Conservation (phyloP, 2,797 vertebrate species). For the Heliangelus exortis region DNA sequence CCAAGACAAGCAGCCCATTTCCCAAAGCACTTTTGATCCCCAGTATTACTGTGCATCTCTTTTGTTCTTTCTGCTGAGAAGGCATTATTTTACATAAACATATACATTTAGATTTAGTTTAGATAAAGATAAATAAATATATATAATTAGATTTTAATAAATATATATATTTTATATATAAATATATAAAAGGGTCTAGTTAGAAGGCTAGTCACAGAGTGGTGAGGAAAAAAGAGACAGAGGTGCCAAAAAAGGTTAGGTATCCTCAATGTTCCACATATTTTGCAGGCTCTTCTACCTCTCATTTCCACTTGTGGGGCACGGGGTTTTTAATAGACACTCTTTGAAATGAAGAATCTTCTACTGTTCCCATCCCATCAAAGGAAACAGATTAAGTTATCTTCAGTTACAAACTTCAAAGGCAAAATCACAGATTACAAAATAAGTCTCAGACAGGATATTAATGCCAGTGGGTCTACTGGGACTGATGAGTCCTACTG, state of each 20-base stretch:
- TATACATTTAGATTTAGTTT: too few species aligned
- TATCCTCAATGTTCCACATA: rapidly evolving
- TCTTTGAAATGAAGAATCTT: background rate
- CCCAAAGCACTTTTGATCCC: background rate
- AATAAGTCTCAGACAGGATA: background rate
- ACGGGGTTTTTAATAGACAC: background rate
- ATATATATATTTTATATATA: too few species aligned
- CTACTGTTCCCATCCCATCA: background rate
- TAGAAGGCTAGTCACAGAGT: background rate
- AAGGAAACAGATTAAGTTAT: background rate
- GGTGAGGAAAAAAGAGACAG: background rate
- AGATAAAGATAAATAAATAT: too few species aligned
- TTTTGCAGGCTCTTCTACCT: background rate
- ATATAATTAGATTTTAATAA: background rate
- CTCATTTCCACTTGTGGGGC: background rate
- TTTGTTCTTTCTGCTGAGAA: background rate
- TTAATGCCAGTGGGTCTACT: background rate
- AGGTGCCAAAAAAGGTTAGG: background rate
- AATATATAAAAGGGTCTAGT: background rate
- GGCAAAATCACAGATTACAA: background rate
- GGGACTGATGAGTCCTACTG: background rate
- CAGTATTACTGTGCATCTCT: background rate
- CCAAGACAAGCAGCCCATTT: background rate
- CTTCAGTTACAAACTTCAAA: background rate
- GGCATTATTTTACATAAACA: background rate